Conservation (phyloP, 2,797 vertebrate genomes). For the Cercopithecus mitis region DNA sequence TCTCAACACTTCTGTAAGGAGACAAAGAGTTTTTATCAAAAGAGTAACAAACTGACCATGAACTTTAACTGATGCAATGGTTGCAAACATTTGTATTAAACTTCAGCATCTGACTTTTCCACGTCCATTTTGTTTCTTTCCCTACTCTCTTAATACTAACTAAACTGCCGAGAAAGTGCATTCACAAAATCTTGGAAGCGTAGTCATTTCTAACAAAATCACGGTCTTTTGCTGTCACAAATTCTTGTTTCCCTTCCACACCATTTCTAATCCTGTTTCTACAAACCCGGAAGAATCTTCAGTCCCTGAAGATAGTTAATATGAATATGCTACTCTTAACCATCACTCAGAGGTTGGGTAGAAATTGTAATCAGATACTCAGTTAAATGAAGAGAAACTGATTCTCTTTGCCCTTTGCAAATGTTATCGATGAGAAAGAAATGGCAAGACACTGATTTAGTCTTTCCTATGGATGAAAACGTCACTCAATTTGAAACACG, state of each 20-base stretch:
- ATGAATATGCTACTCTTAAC: neutral
- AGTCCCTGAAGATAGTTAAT: neutral
- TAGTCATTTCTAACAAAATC: neutral
- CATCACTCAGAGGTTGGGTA: neutral
- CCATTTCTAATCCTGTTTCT: neutral
- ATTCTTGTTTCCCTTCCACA: neutral
- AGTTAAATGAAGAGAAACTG: neutral
- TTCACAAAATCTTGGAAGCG: neutral
- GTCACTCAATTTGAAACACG: neutral
- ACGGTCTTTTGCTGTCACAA: neutral
- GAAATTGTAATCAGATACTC: neutral
- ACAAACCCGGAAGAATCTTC: neutral
- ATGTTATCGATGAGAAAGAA: slow-evolving; percentile 6
- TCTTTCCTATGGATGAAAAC: neutral
- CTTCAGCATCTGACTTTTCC: neutral
- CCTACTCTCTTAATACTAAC: neutral
- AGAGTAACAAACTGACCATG: neutral
- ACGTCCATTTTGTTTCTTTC: neutral
- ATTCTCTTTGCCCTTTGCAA: neutral
- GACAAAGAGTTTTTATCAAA: neutral
- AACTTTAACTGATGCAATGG: neutral
- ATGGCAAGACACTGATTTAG: neutral
- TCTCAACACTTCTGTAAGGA: neutral
- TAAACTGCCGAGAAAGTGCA: neutral
- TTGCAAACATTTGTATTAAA: neutral